Percentiles rank a stretch among this genome's conserved stretches.
Conservation (phyloP, 2,888 invertebrate genomes). For the Chymomyza procnemis region DNA sequence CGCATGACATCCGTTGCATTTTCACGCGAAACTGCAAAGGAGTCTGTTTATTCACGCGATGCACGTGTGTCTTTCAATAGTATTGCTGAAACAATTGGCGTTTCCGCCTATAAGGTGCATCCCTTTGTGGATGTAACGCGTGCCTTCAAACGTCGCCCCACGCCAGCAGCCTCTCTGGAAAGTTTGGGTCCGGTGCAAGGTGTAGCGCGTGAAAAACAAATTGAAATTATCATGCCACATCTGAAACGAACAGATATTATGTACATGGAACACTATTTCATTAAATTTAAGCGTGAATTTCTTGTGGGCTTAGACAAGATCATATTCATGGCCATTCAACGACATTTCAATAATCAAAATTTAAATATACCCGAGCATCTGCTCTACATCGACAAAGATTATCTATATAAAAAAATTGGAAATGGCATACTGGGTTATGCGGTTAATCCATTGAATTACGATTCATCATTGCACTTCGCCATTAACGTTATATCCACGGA, state of each 20-base stretch:
- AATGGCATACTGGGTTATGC: too few relatives aligned
- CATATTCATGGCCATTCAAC: slow-evolving; percentile 62
- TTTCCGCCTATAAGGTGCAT: slow-evolving; percentile 73
- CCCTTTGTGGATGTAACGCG: slow-evolving; percentile 67
- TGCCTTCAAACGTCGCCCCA: slow-evolving; percentile 66
- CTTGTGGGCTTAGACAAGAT: slow-evolving; percentile 59
- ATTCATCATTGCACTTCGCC: too few relatives aligned
- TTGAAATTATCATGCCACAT: slow-evolving; percentile 50
- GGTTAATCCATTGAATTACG: too few relatives aligned
- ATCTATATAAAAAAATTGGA: too few relatives aligned
- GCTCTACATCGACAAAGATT: slow-evolving; percentile 41
- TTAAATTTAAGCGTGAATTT: slow-evolving; percentile 63
- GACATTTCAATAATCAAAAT: slow-evolving; percentile 54
- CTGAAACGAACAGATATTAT: slow-evolving; percentile 48
- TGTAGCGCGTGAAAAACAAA: slow-evolving; percentile 51
- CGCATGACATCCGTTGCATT: too few relatives aligned
- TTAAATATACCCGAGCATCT: slow-evolving; percentile 57
- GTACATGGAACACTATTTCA: slow-evolving; percentile 64
- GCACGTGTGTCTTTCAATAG: slow-evolving; percentile 60
- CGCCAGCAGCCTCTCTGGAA: slow-evolving; percentile 75
- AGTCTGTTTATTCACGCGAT: too few relatives aligned
- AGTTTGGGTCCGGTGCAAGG: slow-evolving; percentile 66
- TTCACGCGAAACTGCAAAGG: too few relatives aligned
- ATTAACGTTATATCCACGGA: too few relatives aligned
- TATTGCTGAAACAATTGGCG: slow-evolving; percentile 72